Conservation (phyloP, 2,113 vertebrate genomes). For the Trochalopteron elliotii region DNA sequence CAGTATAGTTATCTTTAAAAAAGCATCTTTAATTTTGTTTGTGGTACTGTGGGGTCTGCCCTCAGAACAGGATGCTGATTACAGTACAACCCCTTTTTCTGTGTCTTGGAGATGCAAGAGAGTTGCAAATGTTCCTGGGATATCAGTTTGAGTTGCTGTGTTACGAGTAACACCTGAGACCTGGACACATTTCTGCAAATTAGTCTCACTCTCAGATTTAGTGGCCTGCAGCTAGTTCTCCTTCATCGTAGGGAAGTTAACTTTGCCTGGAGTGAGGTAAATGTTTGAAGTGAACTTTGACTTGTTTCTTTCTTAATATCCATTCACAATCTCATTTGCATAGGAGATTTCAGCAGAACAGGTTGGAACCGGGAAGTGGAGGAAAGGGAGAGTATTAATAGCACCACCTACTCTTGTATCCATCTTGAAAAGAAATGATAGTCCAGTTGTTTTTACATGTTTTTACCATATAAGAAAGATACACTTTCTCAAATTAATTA, state of each 20-base stretch:
- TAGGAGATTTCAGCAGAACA: neutral
- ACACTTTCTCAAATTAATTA: neutral
- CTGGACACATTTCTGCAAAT: neutral
- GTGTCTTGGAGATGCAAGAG: neutral
- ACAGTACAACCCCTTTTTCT: neutral
- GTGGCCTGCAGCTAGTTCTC: neutral
- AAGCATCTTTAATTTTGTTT: neutral
- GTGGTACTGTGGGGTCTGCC: neutral
- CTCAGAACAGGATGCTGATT: neutral
- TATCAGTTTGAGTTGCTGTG: neutral
- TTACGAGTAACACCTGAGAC: neutral
- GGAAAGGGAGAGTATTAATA: neutral
- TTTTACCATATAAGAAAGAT: neutral
- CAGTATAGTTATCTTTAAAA: neutral
- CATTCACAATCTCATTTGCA: neutral
- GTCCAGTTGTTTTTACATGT: neutral
- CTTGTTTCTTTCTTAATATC: neutral
- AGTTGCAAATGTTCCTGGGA: neutral
- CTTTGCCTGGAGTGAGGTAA: neutral
- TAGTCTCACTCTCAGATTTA: neutral
- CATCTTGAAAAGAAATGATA: neutral
- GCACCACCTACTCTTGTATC: neutral
- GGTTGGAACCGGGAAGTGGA: neutral
- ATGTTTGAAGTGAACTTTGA: neutral
- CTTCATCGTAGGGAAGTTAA: neutral